Evolutionary conservation across 2,113 vertebrate genomes (phyloP), one percentile per base, ranked within the genome.

Genomic region (Lagopus leucura): DNA sequence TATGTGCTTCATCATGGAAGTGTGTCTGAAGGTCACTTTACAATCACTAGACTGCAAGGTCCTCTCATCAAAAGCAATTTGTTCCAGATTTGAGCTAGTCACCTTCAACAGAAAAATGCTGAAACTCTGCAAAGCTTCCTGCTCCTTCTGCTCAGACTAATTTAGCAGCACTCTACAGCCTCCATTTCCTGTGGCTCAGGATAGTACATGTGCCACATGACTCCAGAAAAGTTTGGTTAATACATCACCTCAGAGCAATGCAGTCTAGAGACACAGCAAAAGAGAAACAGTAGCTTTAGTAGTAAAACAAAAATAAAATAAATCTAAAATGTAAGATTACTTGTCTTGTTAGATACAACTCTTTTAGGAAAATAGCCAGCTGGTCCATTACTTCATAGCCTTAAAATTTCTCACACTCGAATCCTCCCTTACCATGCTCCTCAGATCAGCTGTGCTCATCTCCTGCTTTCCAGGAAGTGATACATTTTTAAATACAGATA

Each of bases 401-500:
- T 65, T 18, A 15, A 7, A 88, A 45, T 28, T 32, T 92, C 70
- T 64, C 79, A 30, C 0, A 3, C 43, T 7, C 76, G 48, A 79
- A 40, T 75, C 61, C 61, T 92, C 47, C 87, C 30, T 61, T 27
- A 72, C 52, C 45, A 82, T 24, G 5, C 57, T 77, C 58, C 58
- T 72, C 22, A 63, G 40, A 54, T 61, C 76, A 64, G 57, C 69
- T 71, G 24, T 42, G 42, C 61, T 86, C 69, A 50, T 65, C 52
- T 67, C 79, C 55, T 90, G 61, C 93, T 93, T 83, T 94, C 86
- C 71, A 96, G 70, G n/a, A 81, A 78, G 40, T 8, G 43, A 10
- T 4, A 40, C 1, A 4, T 38, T 82, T 89, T 67, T 76, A 77
- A 80, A 87, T 4, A 7, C 5, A 50, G 54, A 19, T 15, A 42